These are phyloP conservation scores for Paratilapia polleni DNA, from an alignment of 2,113 vertebrate species.

Conservation along the genomic window DNA sequence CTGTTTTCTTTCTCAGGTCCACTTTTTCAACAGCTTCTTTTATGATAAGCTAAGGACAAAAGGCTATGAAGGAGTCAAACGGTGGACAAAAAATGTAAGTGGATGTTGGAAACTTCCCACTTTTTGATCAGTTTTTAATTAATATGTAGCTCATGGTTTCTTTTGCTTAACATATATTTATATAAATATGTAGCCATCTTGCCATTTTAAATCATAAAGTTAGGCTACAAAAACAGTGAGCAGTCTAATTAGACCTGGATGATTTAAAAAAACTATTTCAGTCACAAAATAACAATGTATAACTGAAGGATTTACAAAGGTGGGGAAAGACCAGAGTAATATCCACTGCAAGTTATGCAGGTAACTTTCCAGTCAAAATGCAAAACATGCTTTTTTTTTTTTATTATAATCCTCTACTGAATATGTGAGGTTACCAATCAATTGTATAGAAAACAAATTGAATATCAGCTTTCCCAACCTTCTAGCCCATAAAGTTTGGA, in stretches of 20 bases:
- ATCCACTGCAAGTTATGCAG: background rate
- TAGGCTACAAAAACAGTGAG: background rate
- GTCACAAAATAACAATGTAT: background rate
- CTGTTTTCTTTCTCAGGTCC: slow-evolving; percentile 80
- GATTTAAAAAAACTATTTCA: background rate
- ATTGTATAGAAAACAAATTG: too few relatives aligned
- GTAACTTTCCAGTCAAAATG: too few relatives aligned
- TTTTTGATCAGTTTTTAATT: background rate
- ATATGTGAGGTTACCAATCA: too few relatives aligned
- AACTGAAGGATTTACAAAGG: background rate
- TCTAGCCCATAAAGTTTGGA: background rate
- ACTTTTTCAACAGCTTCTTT: slow-evolving; percentile 97
- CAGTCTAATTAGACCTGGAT: background rate
- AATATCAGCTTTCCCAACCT: background rate
- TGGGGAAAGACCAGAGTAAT: background rate
- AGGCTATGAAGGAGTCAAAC: slow-evolving; percentile 93
- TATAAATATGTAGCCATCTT: background rate
- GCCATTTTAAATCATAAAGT: too few relatives aligned
- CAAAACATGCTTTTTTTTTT: background rate
- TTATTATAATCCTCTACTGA: background rate
- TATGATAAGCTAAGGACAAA: slow-evolving; percentile 93
- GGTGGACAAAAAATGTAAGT: slow-evolving; percentile 95
- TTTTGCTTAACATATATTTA: background rate
- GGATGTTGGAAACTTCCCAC: background rate
- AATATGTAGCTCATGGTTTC: too few relatives aligned